Evolutionary conservation across 1,140 invertebrate genomes (phyloP).

Genomic region (Grapholita molesta): DNA sequence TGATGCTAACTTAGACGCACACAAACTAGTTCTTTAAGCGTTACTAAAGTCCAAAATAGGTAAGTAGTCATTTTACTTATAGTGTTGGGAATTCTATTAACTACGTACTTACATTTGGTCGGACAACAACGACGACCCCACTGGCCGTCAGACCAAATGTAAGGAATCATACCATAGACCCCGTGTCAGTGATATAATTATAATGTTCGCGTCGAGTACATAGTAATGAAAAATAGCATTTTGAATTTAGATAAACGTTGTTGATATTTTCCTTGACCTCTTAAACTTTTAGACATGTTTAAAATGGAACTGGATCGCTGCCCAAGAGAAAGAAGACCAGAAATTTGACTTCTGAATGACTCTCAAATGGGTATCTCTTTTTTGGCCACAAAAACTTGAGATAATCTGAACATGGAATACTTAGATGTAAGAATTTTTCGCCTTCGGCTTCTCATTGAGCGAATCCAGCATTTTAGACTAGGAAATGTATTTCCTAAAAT

Average conservation of each 20-base stretch:
- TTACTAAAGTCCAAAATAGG: constrained; percentile 32
- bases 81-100: constrained; percentile 23
- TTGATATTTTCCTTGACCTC: constrained; percentile 1
- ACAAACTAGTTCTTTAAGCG: constrained; percentile 34
- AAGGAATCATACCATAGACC: constrained; percentile 10
- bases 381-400: background rate
- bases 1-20: constrained; percentile 30
- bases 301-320: background rate
- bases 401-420: background rate
- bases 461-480: background rate
- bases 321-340: background rate
- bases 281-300: background rate
- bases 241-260: background rate
- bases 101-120: constrained; percentile 11
- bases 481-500: background rate
- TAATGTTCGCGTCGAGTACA: background rate
- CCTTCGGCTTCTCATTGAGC: background rate
- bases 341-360: background rate
- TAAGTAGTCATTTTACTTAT: constrained; percentile 22
- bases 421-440: background rate
- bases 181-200: constrained; percentile 14
- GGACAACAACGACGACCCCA: too few relatives aligned
- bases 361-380: background rate
- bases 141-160: background rate
- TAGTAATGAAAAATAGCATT: background rate